Conservation (phyloP, 2,113 vertebrate genomes). For the Cariama cristata region DNA sequence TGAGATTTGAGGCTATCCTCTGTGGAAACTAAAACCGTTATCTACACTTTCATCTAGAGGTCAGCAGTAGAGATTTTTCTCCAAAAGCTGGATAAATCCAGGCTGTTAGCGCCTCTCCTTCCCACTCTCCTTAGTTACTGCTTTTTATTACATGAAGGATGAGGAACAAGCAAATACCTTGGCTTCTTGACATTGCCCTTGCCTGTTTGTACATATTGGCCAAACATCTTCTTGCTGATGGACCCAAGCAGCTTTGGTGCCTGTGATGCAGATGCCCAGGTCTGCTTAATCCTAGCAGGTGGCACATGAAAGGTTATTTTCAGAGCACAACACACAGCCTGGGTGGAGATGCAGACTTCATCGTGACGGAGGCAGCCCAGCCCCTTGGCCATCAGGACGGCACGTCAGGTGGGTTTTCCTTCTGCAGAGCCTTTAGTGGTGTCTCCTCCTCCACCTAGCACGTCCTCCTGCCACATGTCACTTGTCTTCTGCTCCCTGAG, state of each 20-base stretch:
- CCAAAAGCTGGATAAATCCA: slow-evolving; percentile 38
- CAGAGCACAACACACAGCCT: background rate
- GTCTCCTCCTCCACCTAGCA: background rate
- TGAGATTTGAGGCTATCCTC: background rate
- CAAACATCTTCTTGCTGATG: background rate
- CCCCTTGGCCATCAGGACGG: background rate
- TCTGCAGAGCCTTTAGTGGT: background rate
- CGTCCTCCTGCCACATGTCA: background rate
- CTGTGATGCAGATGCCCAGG: background rate
- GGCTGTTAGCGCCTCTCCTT: background rate
- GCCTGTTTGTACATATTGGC: background rate
- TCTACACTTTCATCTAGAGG: slow-evolving; percentile 23
- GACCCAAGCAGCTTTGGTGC: background rate
- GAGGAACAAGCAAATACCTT: background rate
- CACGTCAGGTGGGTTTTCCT: background rate
- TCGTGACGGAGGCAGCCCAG: background rate
- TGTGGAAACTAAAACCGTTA: slow-evolving; percentile 12
- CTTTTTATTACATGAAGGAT: background rate
- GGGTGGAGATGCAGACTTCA: rapidly evolving
- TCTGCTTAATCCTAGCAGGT: background rate
- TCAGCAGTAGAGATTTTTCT: slow-evolving; percentile 22
- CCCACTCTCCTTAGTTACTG: background rate
- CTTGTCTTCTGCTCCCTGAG: background rate
- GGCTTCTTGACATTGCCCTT: background rate
- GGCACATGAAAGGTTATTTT: background rate